phyloP scores from a whole-genome alignment of 2,113 vertebrate genomes.

The Myotis brandtii region DNA sequence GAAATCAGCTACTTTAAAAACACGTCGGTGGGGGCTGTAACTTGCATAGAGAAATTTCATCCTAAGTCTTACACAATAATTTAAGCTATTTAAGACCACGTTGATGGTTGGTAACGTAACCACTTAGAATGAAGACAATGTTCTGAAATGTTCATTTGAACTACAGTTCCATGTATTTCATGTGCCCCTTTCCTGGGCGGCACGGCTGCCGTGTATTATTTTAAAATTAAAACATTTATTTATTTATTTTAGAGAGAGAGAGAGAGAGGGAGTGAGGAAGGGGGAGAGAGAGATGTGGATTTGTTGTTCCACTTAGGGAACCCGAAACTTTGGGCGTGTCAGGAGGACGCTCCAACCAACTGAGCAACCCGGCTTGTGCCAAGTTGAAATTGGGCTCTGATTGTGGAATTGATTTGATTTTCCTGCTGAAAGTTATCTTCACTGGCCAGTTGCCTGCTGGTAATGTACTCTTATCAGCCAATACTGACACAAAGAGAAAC shows the following conservation, averaged over 20 bases:
- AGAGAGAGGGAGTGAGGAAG: too few species aligned
- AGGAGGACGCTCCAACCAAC: neutral
- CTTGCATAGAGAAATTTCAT: neutral
- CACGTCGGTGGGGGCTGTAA: neutral
- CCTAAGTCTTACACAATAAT: neutral
- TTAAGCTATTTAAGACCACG: neutral
- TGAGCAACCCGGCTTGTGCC: neutral
- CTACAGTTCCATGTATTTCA: neutral
- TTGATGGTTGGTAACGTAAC: neutral
- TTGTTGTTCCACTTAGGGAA: neutral
- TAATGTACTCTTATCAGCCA: slow-evolving; percentile 54
- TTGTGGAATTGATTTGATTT: slow-evolving; percentile 64
- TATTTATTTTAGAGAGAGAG: neutral
- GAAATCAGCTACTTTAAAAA: neutral
- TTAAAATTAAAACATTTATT: neutral
- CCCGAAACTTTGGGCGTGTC: neutral
- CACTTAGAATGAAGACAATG: neutral
- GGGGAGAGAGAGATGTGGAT: neutral
- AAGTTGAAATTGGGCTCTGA: slow-evolving; percentile 54
- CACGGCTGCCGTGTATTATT: neutral
- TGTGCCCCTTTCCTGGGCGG: neutral
- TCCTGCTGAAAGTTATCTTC: slow-evolving; percentile 51
- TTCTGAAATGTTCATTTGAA: slow-evolving; percentile 21
- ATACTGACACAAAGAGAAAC: slow-evolving; percentile 27
- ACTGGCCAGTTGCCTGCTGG: slow-evolving; percentile 28